Base-by-base conservation (phyloP, 1,140 invertebrate species). In the Reticulitermes speratus region DNA sequence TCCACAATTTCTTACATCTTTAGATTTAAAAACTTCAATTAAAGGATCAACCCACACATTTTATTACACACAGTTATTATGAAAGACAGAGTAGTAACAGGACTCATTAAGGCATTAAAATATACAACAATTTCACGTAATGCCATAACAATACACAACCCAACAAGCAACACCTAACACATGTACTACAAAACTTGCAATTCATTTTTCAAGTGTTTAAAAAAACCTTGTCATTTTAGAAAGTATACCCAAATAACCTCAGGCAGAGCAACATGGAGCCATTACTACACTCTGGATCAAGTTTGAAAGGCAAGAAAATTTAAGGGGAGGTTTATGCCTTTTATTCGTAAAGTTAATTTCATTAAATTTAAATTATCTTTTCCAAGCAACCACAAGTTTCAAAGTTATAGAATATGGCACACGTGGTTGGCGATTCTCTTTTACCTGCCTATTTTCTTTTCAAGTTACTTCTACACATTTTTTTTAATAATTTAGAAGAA, bases 241-340 rank as follows among this genome's bases (percentile, higher is more conserved):
- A 75, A 55, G 52, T 75, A 30, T 30, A 75, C 3, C 14, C n/a
- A 75, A n/a, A 75, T n/a, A 16, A 30, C 7, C n/a, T 16, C 8
- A 65, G 1, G 25, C 7, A 65, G 3, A 23, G 12, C 25, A 65
- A 65, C 16, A 65, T 19, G 19, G 21, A 48, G 7, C 19, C 65
- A 75, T 30, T 75, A 75, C n/a, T 75, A 75, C 65, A 75, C n/a
- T 75, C 65, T 14, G 25, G n/a, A 75, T 75, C 65, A n/a, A 65
- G 59, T 65, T 65, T 65, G 59, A 12, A 75, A 75, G 65, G 65
- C 65, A 75, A 30, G 65, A 30, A 55, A 55, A 55, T 55, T 16
- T 55, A 55, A 55, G 38, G 38, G 38, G 2, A 38, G 38, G 2
- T 38, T 38, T 38, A 38, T 38, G 38, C 38, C 38, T 5, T 38